Conservation (phyloP, 2,888 invertebrate genomes). For the Metellina segmentata region DNA sequence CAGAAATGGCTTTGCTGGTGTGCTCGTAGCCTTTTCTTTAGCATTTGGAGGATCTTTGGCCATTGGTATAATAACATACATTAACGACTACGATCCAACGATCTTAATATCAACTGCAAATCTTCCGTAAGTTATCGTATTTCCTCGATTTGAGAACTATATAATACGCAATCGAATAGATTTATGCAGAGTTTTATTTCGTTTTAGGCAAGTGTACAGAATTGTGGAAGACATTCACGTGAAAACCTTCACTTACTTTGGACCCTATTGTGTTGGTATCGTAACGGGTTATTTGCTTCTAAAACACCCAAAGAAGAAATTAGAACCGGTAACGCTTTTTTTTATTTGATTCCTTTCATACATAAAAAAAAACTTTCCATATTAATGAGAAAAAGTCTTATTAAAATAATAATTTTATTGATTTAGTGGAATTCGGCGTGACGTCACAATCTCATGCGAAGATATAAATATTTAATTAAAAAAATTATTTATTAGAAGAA, state of each 20-base stretch:
- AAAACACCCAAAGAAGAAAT: conserved; percentile 41
- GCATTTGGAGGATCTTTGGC: conserved; percentile 55
- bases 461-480: too few species aligned
- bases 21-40: conserved; percentile 40
- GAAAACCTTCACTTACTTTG: conserved; percentile 75
- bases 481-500: too few species aligned
- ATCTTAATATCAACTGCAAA: conserved; percentile 63
- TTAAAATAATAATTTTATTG: background rate
- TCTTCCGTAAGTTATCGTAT: conserved; percentile 34
- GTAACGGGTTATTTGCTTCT: conserved; percentile 68
- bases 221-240: conserved; percentile 74
- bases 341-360: background rate
- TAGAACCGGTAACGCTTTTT: conserved; percentile 34
- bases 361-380: background rate
- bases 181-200: background rate
- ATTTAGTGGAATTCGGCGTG: too few species aligned
- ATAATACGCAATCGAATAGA: background rate
- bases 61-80: conserved; percentile 66
- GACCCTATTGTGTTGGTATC: conserved; percentile 77
- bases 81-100: conserved; percentile 66
- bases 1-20: conserved; percentile 56
- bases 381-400: background rate
- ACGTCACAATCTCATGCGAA: too few species aligned
- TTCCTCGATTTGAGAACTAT: background rate
- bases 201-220: conserved; percentile 58